Percentiles rank a stretch among this genome's conserved stretches.
Conservation (phyloP, 92 coral and sea anemone genomes). For the Palythoa grandis region DNA sequence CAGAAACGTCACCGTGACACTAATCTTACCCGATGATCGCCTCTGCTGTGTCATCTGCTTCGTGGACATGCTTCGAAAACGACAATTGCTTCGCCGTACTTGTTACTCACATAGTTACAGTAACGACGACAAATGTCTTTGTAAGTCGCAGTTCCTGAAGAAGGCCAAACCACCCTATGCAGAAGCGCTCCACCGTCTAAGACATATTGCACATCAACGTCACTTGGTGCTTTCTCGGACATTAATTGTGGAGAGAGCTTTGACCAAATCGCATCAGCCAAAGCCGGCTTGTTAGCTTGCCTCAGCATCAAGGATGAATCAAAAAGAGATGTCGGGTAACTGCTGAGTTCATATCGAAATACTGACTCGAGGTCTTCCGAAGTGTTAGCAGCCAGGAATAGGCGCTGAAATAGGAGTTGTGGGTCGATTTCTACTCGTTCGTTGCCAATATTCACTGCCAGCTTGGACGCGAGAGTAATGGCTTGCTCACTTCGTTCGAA, state of each 20-base stretch:
- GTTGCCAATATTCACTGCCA: not conserved
- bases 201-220: not conserved
- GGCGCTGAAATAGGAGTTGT: constrained; percentile 55
- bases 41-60: too few species aligned
- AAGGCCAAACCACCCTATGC: not conserved
- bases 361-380: not conserved
- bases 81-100: too few species aligned
- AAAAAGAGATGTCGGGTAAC: constrained; percentile 43
- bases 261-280: not conserved
- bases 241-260: not conserved
- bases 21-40: too few species aligned
- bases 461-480: not conserved
- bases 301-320: constrained; percentile 20
- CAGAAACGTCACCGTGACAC: too few species aligned
- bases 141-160: too few species aligned
- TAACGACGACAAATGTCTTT: too few species aligned
- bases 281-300: not conserved
- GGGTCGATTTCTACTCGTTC: constrained; percentile 19
- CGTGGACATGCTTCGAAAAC: too few species aligned
- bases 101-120: too few species aligned
- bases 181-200: not conserved
- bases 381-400: constrained; percentile 21
- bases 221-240: not conserved
- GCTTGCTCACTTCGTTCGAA: not conserved
- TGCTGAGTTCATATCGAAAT: constrained; percentile 31